phyloP scores from a whole-genome alignment of 2,888 invertebrate genomes.

The Hydropsyche betteni region DNA sequence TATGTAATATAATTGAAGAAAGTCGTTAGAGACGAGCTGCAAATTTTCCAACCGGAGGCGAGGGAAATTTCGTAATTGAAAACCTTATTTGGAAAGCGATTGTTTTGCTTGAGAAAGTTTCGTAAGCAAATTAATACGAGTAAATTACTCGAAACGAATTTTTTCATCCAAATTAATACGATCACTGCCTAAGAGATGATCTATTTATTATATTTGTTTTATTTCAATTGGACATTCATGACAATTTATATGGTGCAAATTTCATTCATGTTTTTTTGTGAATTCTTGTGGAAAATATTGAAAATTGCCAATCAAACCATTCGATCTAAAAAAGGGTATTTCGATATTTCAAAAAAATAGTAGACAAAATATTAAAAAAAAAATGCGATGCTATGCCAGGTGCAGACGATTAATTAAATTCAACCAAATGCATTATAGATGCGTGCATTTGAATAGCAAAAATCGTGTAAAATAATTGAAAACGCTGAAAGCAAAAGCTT shows the following conservation, averaged over 20 bases:
- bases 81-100: constrained; percentile 46
- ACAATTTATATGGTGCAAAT: no score
- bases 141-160: no score
- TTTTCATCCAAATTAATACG: not conserved
- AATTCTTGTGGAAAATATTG: no score
- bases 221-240: not conserved
- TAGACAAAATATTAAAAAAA: no score
- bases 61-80: constrained; percentile 50
- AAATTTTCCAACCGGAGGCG: constrained; percentile 39
- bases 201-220: not conserved
- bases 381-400: no score
- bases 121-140: constrained; percentile 3
- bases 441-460: not conserved
- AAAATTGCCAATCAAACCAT: no score
- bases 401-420: no score
- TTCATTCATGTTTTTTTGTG: no score
- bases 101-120: constrained; percentile 1
- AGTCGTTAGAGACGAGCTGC: constrained; percentile 46
- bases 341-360: no score
- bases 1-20: constrained; percentile 45
- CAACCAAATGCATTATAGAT: no score
- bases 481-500: not conserved
- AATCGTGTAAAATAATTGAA: constrained; percentile 1
- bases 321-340: no score
- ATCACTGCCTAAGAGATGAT: not conserved